Evolutionary conservation across 2,888 invertebrate species (phyloP), one percentile per base, ranked within the genome.

Genomic region (Mesochorus sp.): DNA sequence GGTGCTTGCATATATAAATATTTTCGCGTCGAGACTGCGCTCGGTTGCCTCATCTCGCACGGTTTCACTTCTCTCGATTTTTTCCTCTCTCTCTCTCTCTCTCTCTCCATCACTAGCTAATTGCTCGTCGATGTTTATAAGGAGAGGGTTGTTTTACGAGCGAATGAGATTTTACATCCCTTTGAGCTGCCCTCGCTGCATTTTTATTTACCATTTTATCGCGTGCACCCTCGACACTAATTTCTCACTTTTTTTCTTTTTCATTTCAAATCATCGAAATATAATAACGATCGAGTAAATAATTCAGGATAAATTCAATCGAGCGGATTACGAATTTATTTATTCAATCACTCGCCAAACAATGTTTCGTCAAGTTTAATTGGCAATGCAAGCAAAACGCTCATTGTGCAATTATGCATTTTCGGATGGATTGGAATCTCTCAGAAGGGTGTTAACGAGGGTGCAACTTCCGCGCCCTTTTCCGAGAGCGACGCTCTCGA

Each of bases 91-190:
- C 26, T 21, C 28, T 49, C 6, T 59, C 6, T 28, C 26, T 51
- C 28, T 51, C 42, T 42, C 31, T 17, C 28, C 4, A n/a, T 74
- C 39, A 49, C 24, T 24, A 39, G 62, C 66, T 61, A 53, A 71
- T 66, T 64, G 71, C 59, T 66, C 66, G 42, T 34, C 72, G 44
- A 31, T 44, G 51, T 71, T 61, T 31, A 42, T 24, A 37, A 21
- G 12, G 37, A 53, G 12, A 66, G 34, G 51, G 42, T 53, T 24
- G 51, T 71, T 76, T 49, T 57, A 39, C 8, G 10, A 68, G n/a
- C 47, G 24, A 14, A 24, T 44, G 44, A 62, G 24, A 14, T 42
- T 51, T n/a, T 14, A 21, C 44, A 5, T 47, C 31, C 62, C 53
- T 70, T 55, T 57, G 70, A 55, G 26, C 44, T 14, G 19, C 17